These are phyloP conservation scores for Quadriops clusia DNA, from an alignment of 2,888 invertebrate species.

Conservation along the genomic window DNA sequence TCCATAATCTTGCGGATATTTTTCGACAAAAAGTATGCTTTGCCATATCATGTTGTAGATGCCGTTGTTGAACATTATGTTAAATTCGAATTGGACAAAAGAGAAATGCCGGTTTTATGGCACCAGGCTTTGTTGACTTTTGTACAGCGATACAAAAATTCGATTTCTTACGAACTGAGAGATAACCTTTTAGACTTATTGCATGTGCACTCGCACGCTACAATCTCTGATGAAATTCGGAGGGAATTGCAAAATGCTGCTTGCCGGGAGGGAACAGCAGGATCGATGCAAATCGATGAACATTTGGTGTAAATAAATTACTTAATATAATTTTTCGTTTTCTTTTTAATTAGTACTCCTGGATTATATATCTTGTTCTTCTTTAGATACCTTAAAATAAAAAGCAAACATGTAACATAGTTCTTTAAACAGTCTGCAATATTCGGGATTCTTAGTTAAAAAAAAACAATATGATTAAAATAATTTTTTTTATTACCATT, in stretches of 20 bases:
- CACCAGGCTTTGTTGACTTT: conserved; percentile 91
- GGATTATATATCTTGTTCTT: no score
- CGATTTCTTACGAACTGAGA: conserved; percentile 86
- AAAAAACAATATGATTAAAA: no score
- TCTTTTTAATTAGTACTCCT: conserved; percentile 1
- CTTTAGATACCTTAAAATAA: no score
- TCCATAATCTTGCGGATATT: conserved; percentile 89
- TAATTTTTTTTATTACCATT: no score
- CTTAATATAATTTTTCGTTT: neutral
- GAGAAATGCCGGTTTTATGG: conserved; percentile 91
- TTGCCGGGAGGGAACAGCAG: conserved; percentile 26
- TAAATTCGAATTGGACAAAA: conserved; percentile 72
- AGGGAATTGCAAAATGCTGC: conserved; percentile 59
- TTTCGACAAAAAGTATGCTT: conserved; percentile 94
- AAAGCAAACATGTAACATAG: no score
- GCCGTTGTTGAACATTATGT: conserved; percentile 89
- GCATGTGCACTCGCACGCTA: conserved; percentile 56
- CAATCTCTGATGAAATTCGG: conserved; percentile 73
- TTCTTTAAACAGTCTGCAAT: no score
- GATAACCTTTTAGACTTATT: conserved; percentile 73
- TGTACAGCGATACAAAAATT: conserved; percentile 89
- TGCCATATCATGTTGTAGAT: conserved; percentile 92
- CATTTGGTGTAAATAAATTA: conserved; percentile 4
- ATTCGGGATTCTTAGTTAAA: no score
- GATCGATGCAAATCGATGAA: conserved; percentile 20